A percentile compares a stretch with the other conserved stretches of the same genome.
These are phyloP conservation scores for Rhodeus uyekii DNA, from an alignment of 2,797 vertebrate genomes.

Conservation along the genomic window DNA sequence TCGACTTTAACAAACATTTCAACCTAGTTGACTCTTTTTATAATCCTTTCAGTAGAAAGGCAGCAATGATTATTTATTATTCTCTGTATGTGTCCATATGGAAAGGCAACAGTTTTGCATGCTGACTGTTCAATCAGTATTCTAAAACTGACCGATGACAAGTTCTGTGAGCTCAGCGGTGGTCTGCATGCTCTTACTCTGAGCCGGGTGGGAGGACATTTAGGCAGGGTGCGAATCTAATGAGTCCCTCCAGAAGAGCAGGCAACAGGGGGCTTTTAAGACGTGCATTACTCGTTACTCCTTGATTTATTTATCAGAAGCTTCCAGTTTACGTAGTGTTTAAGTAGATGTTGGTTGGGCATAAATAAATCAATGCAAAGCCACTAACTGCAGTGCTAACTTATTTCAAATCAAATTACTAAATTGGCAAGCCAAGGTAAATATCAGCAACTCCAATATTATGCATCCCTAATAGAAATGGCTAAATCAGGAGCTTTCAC, in stretches of 20 bases:
- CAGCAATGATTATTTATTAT: background rate
- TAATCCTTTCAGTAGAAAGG: background rate
- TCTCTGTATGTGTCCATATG: background rate
- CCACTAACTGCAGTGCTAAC: constrained; percentile 2
- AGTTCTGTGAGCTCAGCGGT: constrained; percentile 33
- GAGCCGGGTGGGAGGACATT: constrained; percentile 46
- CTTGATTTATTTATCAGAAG: constrained; percentile 33
- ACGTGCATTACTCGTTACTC: constrained; percentile 37
- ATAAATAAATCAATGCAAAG: constrained; percentile 9
- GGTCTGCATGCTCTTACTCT: constrained; percentile 40
- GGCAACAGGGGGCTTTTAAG: constrained; percentile 43
- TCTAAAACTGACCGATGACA: constrained; percentile 43
- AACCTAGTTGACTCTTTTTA: too few species aligned
- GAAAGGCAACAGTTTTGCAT: background rate
- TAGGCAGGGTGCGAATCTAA: constrained; percentile 48
- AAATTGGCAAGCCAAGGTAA: background rate
- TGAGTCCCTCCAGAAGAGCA: constrained; percentile 46
- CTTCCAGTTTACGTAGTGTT: constrained; percentile 29
- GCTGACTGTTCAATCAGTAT: constrained; percentile 31
- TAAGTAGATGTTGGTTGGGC: constrained; percentile 20
- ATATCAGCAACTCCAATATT: background rate
- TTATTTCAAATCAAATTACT: background rate
- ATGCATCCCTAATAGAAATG: background rate
- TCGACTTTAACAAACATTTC: too few species aligned
- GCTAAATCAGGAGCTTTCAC: background rate